A percentile compares a stretch with the other conserved stretches of the same genome.
Evolutionary conservation across 2,888 invertebrate species (phyloP).

Genomic region (Meganola albula): DNA sequence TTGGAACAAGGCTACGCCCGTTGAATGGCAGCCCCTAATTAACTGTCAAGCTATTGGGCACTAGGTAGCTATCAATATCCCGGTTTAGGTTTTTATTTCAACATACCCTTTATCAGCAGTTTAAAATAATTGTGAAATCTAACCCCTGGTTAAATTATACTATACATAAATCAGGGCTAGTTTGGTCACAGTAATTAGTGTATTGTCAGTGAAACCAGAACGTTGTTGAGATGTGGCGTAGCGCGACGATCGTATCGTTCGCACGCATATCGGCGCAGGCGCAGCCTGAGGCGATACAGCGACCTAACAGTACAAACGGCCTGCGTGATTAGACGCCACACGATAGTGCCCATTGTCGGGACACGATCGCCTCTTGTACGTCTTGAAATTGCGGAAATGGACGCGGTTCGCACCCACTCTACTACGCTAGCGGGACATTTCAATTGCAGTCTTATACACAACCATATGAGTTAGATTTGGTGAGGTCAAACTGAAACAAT

Average conservation of each 20-base stretch:
- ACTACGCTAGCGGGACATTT: conserved; percentile 70
- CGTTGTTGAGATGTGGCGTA: conserved; percentile 35
- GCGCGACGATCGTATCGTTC: conserved; percentile 63
- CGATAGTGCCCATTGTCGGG: conserved; percentile 74
- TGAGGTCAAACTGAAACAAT: conserved; percentile 22
- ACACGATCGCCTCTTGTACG: conserved; percentile 72
- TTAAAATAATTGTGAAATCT: conserved; percentile 5
- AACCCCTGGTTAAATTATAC: conserved; percentile 4
- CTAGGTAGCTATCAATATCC: conserved; percentile 43
- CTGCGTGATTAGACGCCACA: conserved; percentile 74
- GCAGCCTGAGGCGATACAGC: conserved; percentile 46
- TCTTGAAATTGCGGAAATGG: conserved; percentile 76
- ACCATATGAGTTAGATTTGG: conserved; percentile 48
- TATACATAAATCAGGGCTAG: conserved; percentile 22
- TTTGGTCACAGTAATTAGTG: conserved; percentile 43
- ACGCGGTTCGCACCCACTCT: conserved; percentile 67
- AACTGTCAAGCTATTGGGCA: conserved; percentile 69
- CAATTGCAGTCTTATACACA: conserved; percentile 62
- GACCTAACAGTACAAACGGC: conserved; percentile 68
- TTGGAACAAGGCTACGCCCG: conserved; percentile 44
- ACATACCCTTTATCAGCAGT: conserved; percentile 18
- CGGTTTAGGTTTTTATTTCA: conserved; percentile 28
- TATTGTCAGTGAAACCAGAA: conserved; percentile 42
- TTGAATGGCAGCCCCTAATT: conserved; percentile 70
- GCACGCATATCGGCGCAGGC: conserved; percentile 62